phyloP scores from a whole-genome alignment of 2,113 vertebrate species.

The Calidris pugnax region DNA sequence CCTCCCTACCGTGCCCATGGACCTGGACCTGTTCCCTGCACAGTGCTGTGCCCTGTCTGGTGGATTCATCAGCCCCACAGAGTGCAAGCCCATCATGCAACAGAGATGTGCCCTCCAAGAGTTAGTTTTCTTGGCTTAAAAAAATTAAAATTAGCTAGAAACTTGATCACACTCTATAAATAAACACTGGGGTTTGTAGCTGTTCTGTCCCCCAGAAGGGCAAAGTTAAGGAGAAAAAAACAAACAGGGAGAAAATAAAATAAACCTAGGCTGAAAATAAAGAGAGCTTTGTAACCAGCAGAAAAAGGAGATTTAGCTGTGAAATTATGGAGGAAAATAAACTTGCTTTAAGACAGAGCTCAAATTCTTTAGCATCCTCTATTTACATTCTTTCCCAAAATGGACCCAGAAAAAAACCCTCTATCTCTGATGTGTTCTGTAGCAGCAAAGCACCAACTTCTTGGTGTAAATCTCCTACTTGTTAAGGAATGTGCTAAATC shows the following conservation, averaged over 20 bases:
- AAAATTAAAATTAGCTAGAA: background rate
- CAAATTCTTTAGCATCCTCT: background rate
- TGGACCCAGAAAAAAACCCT: background rate
- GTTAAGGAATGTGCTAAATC: background rate
- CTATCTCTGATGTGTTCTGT: background rate
- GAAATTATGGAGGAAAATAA: background rate
- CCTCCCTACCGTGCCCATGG: rapidly evolving
- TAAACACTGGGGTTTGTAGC: background rate
- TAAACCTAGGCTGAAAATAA: background rate
- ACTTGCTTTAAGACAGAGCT: background rate
- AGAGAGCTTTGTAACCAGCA: background rate
- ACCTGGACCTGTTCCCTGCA: background rate
- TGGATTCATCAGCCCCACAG: background rate
- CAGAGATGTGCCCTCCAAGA: background rate
- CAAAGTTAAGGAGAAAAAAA: background rate
- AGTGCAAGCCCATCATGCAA: background rate
- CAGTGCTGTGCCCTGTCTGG: background rate
- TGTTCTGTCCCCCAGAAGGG: background rate
- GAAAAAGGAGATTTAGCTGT: background rate
- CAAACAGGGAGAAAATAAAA: background rate
- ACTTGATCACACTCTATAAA: background rate
- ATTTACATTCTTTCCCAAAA: background rate
- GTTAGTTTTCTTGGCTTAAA: background rate
- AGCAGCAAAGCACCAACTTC: background rate
- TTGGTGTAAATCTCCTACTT: background rate